A percentile compares a stretch with the other conserved stretches of the same genome.
phyloP scores from a whole-genome alignment of 2,113 vertebrate genomes.

The Syngnathus floridae region DNA sequence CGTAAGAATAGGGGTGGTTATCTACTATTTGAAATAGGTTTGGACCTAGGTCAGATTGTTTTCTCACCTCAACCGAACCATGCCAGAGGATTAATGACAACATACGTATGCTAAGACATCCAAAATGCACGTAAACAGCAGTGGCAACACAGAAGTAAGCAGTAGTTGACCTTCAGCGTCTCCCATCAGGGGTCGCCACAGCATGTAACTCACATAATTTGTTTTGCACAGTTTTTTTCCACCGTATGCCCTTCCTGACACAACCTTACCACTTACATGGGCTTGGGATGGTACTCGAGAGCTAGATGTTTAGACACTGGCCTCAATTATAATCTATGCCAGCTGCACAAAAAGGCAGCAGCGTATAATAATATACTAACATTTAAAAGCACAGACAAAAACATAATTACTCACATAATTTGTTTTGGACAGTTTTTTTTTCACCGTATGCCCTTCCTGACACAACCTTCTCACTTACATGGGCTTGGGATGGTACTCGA shows the following conservation, averaged over 20 bases:
- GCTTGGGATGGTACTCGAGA: not conserved
- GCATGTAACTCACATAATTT: not conserved
- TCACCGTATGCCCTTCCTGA: not conserved
- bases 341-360: not conserved
- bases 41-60: not conserved
- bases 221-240: not conserved
- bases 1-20: too few relatives aligned
- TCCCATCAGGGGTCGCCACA: not conserved
- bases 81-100: not conserved
- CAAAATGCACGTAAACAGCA: not conserved
- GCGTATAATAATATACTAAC: not conserved
- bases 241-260: not conserved
- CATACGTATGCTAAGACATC: not conserved
- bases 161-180: constrained; percentile 2
- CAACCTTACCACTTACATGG: not conserved
- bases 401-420: not conserved
- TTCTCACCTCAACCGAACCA: not conserved
- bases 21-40: not conserved
- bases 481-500: not conserved
- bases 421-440: not conserved
- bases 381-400: too few relatives aligned
- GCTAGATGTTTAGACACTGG: not conserved
- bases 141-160: not conserved
- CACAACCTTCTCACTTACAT: not conserved
- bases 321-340: not conserved